Base-by-base conservation (phyloP, 2,797 vertebrate species). In the Miopithecus talapoin region DNA sequence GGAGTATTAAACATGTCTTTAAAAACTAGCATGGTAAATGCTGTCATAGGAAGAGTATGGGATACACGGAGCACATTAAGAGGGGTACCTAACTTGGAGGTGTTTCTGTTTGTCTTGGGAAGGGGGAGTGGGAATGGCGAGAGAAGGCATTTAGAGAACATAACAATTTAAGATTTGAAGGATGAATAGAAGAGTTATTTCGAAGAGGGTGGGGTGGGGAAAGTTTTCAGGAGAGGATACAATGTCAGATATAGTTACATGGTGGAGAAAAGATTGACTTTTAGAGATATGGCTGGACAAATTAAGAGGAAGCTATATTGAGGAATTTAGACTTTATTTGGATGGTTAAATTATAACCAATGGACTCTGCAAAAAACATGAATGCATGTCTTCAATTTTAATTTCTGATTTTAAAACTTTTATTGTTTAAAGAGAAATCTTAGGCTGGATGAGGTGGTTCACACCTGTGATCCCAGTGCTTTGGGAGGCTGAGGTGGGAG, bases 401-500 rank as follows among this genome's bases (percentile, higher is more conserved):
- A 87, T n/a, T 92, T 92, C 8, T 39, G 22, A 28, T 87, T 87
- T 81, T 72, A 2, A 87, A 83, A 50, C 26, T 76, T 75, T 36
- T 70, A 81, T 61, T 94, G 91, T 59, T 55, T 81, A 57, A 80
- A 48, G n/a, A 48, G 78, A 80, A 36, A 21, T 83, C 24, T 68
- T 68, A n/a, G 64, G 33, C 64, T n/a, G 33, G 16, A 17, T 68
- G 8, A n/a, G 64, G 64, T n/a, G 61, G 14, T 64, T 64, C 61
- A 19, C 16, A n/a, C 30, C 30, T 64, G 61, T 64, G 64, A 68
- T n/a, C 64, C 33, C 16, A n/a, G 33, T n/a, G 64, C 16, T n/a
- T 68, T 68, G 61, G 30, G 61, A 68, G 16, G 61, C 61, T 1
- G 3, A 68, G 61, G 64, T 68, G 64, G 64, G 33, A 68, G 64